Base-by-base conservation (phyloP, 2,113 vertebrate genomes). In the Miniopterus natalensis region DNA sequence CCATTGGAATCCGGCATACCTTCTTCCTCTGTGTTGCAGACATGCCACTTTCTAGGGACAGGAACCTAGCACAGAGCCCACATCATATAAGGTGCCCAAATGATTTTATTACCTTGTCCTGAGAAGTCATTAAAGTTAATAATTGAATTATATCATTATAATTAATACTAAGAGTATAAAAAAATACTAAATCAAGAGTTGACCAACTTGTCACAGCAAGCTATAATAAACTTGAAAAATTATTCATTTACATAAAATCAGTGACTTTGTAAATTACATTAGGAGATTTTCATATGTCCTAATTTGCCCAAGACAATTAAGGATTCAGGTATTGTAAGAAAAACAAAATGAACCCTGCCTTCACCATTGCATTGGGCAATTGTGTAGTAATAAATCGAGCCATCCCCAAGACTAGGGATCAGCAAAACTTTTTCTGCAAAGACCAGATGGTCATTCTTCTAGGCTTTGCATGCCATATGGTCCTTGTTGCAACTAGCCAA, bases 111-210 rank as follows among this genome's bases (percentile, higher is more conserved):
- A 55, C 31, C 21, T 8, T 95, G 73, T 29, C 68, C 31, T 68
- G 49, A 91, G 59, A 85, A 59, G 47, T 86, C 36, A 68, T 95
- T 93, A 83, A 85, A 78, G 81, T 77, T 65, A 88, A 93, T 85
- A 20, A 75, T 36, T 93, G 88, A 80, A 81, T 84, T 84, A 77
- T 45, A 42, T 49, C 49, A 86, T 55, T 45, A 89, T 36, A 74
- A 94, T 75, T 84, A 90, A 20, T 90, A 71, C 23, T 63, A 68
- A 84, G 20, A n/a, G 13, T 75, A 84, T 75, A 65, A 88, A 96
- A 92, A 96, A 59, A 93, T 18, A 70, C 70, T 63, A 79, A 51
- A 53, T 40, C n/a, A 78, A 73, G 66, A 55, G 5, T 53, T 40
- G 79, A 21, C 17, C 18, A 92, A 91, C 7, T 78, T 75, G 27